These are phyloP conservation scores for Ptilonorhynchus violaceus DNA, from an alignment of 2,113 vertebrate genomes.

Conservation along the genomic window DNA sequence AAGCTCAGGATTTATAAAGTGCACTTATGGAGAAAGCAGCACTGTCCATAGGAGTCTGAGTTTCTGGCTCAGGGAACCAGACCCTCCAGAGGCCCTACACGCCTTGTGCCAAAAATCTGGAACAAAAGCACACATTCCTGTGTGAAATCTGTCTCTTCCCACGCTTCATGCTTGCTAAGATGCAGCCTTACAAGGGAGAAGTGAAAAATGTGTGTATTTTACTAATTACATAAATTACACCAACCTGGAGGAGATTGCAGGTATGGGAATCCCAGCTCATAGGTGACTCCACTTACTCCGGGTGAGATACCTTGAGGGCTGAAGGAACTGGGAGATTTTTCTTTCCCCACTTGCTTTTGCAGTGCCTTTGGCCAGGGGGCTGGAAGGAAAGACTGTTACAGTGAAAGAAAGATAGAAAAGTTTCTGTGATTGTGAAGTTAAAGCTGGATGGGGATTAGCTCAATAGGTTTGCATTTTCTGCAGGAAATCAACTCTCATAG, in stretches of 20 bases:
- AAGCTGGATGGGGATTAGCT: not conserved
- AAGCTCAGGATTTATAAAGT: not conserved
- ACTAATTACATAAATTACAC: not conserved
- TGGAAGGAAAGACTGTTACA: fast-evolving
- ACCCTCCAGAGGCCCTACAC: not conserved
- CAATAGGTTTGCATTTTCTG: not conserved
- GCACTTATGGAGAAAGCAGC: not conserved
- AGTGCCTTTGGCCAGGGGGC: not conserved
- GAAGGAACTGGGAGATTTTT: not conserved
- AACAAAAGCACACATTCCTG: not conserved
- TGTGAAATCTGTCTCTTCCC: not conserved
- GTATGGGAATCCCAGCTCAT: not conserved
- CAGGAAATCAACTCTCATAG: not conserved
- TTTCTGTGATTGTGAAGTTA: fast-evolving
- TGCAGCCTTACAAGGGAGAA: not conserved
- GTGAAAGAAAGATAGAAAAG: not conserved
- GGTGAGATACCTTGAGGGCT: not conserved
- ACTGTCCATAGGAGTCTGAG: not conserved
- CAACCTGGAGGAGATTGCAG: not conserved
- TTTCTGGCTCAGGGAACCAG: conserved; percentile 24
- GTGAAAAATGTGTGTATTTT: not conserved
- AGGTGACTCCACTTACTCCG: not conserved
- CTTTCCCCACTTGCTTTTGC: not conserved
- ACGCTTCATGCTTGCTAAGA: not conserved
- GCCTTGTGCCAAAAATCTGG: not conserved